These are phyloP conservation scores for Opisthograptis luteolata DNA, from an alignment of 2,888 invertebrate genomes.

Conservation along the genomic window DNA sequence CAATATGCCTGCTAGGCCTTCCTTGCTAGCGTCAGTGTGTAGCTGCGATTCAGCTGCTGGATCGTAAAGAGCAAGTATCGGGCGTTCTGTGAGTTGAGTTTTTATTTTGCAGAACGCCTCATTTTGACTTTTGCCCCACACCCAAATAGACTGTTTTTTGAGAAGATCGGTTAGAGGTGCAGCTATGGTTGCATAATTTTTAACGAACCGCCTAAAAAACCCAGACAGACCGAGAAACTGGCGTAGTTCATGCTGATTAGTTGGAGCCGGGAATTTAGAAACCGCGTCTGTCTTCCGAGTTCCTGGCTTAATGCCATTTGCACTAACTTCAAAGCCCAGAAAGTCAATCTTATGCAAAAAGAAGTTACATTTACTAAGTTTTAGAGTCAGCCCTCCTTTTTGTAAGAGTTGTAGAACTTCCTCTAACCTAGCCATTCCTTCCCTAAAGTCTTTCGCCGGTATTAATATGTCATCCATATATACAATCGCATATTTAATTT, in stretches of 20 bases:
- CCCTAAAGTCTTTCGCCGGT: constrained; percentile 19
- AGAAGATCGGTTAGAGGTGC: constrained; percentile 35
- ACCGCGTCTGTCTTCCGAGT: constrained; percentile 25
- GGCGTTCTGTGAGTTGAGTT: constrained; percentile 33
- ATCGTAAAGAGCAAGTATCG: constrained; percentile 46
- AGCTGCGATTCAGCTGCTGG: constrained; percentile 39
- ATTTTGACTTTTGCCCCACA: neutral
- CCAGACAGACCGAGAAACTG: constrained; percentile 44
- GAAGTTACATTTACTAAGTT: constrained; percentile 43
- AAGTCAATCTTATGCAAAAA: constrained; percentile 39
- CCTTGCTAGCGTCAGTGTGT: constrained; percentile 53
- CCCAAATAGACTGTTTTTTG: neutral
- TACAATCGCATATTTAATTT: constrained; percentile 4
- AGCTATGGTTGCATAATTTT: constrained; percentile 38
- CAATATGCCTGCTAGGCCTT: constrained; percentile 47
- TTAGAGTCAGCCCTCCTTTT: constrained; percentile 33
- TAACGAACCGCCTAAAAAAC: constrained; percentile 47
- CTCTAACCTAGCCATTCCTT: constrained; percentile 32
- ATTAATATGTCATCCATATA: constrained; percentile 45
- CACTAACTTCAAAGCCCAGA: constrained; percentile 39
- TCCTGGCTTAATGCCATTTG: constrained; percentile 39
- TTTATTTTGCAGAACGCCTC: constrained; percentile 41
- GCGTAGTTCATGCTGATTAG: constrained; percentile 38
- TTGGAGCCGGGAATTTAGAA: constrained; percentile 34
- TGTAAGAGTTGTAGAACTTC: constrained; percentile 21